Base-by-base conservation (phyloP, 2,888 invertebrate species). In the Caradrina clavipalpis region DNA sequence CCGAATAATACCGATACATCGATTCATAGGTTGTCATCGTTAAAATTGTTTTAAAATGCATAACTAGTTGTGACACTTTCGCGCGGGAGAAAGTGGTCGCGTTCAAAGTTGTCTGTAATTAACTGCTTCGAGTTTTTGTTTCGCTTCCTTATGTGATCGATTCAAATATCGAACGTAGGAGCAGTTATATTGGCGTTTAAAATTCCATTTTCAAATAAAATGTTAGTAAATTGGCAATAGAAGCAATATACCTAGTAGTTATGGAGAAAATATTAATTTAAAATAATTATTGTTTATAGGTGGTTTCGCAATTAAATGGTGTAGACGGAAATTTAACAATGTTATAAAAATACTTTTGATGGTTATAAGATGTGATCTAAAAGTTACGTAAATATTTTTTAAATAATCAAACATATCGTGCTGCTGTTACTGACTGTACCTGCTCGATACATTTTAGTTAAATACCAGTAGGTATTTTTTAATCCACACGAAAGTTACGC, bases 11-110 rank as follows among this genome's bases (percentile, higher is more conserved):
- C 39, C 59, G 19, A 82, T 63, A 8, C 26, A 54, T 67, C 54
- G 62, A 78, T 78, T 54, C 64, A 39, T 54, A 50, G 53, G 54
- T 59, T 55, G 59, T 26, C 53, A 73, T 78, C 78, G 72, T 77
- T 68, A 72, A 68, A 85, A 80, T 76, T 68, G 71, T 83, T 80
- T 77, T 81, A 69, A 39, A 77, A 85, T 81, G 72, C 80, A 84
- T 77, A 85, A 86, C 78, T 69, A 76, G 82, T 69, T 77, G 76
- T 78, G 74, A 78, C 85, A 84, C 86, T 84, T 84, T 86, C 84
- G 54, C 82, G 68, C 55, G 13, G 64, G 86, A 68, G 86, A 84
- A 86, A 84, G 84, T 80, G 78, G 71, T 77, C 73, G 58, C 69
- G 49, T 69, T 80, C 73, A 55, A 73, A 81, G 62, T 58, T 50